These are phyloP conservation scores for Sinotaia quadrata DNA, from an alignment of 2,888 invertebrate genomes.

Conservation along the genomic window DNA sequence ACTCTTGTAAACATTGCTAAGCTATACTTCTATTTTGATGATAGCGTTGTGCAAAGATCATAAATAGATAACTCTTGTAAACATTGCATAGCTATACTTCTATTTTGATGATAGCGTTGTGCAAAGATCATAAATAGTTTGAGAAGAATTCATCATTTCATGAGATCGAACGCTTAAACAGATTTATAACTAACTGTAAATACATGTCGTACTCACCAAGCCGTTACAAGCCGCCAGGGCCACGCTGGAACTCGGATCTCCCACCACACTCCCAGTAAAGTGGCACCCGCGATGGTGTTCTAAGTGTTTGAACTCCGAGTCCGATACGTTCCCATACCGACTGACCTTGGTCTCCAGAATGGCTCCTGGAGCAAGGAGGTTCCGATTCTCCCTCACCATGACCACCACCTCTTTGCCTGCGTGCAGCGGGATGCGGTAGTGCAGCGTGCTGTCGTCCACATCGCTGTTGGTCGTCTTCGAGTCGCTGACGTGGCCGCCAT, in stretches of 20 bases:
- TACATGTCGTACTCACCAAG: conserved; percentile 79
- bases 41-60: no score
- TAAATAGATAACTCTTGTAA: no score
- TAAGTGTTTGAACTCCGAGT: conserved; percentile 51
- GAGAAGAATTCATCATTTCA: no score
- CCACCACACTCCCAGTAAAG: conserved; percentile 83
- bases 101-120: no score
- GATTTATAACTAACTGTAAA: not conserved
- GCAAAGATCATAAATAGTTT: no score
- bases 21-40: no score
- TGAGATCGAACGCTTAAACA: not conserved
- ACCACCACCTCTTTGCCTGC: conserved; percentile 65
- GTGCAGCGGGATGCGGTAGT: conserved; percentile 59
- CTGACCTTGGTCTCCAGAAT: conserved; percentile 81
- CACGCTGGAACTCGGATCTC: conserved; percentile 80
- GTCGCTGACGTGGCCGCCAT: not conserved
- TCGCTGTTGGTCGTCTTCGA: not conserved
- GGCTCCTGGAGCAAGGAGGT: conserved; percentile 81
- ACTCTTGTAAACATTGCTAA: no score
- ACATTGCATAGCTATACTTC: no score
- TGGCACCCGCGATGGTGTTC: conserved; percentile 78
- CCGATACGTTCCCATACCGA: conserved; percentile 53
- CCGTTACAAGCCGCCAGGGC: conserved; percentile 88
- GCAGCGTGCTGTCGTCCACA: conserved; percentile 39
- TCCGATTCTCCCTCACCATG: conserved; percentile 76